Conservation (phyloP, 2,797 vertebrate genomes). For the Cyprinodon diabolis region DNA sequence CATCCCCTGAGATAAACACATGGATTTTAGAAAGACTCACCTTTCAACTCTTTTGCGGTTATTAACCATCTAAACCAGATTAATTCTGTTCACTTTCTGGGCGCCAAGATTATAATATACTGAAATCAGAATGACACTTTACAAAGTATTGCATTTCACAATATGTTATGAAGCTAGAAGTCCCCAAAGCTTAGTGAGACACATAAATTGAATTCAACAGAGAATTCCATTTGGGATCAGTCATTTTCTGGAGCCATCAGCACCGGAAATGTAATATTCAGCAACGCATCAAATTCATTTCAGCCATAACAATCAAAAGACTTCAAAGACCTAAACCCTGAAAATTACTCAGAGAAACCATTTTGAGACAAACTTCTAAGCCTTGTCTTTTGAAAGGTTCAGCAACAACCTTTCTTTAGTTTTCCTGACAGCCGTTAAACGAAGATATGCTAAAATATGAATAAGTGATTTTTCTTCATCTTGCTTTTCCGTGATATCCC, state of each 20-base stretch:
- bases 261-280: conserved; percentile 49
- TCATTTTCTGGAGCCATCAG: conserved; percentile 64
- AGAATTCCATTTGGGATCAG: conserved; percentile 62
- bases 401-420: conserved; percentile 14
- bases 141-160: conserved; percentile 36
- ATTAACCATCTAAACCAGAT: background rate
- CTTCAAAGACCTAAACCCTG: conserved; percentile 63
- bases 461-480: conserved; percentile 39
- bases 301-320: conserved; percentile 57
- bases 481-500: conserved; percentile 22
- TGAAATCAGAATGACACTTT: conserved; percentile 46
- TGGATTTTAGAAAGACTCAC: background rate
- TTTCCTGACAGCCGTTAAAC: conserved; percentile 37
- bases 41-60: background rate
- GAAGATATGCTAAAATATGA: conserved; percentile 37
- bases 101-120: conserved; percentile 7
- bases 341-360: conserved; percentile 36
- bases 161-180: conserved; percentile 37
- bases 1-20: conserved; percentile 2
- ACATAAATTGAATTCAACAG: conserved; percentile 56
- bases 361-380: conserved; percentile 56
- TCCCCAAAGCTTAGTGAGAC: conserved; percentile 46
- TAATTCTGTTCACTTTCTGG: conserved; percentile 27
- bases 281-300: conserved; percentile 50
- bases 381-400: conserved; percentile 39